phyloP scores from a whole-genome alignment of 2,888 invertebrate species.

The Andrena chrysosceles region DNA sequence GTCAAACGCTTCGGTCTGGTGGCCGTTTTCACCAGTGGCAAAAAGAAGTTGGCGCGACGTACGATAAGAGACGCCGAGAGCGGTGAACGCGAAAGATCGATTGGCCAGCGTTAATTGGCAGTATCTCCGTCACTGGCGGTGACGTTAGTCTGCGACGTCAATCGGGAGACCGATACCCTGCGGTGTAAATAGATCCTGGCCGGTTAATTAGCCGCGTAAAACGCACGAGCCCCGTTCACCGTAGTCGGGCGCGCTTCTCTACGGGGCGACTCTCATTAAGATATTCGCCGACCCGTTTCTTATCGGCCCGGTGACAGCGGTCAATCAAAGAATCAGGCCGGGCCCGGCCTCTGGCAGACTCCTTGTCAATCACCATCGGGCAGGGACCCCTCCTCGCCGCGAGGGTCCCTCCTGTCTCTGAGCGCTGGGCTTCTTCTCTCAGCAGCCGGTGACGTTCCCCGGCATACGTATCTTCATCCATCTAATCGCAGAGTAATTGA shows the following conservation, averaged over 20 bases:
- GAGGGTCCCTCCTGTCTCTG: conserved; percentile 56
- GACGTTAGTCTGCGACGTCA: conserved; percentile 52
- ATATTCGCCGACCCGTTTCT: conserved; percentile 81
- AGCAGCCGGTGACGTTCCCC: conserved; percentile 46
- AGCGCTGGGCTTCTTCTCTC: conserved; percentile 50
- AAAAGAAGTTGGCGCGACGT: conserved; percentile 3
- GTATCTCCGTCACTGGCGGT: conserved; percentile 36
- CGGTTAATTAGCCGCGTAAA: conserved; percentile 76
- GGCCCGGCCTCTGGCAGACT: conserved; percentile 74
- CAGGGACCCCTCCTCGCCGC: conserved; percentile 57
- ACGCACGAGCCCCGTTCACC: conserved; percentile 49
- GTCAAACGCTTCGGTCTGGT: background rate
- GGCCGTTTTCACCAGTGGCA: conserved; percentile 13
- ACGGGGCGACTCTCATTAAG: conserved; percentile 81
- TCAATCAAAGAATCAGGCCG: conserved; percentile 83
- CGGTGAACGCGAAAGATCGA: conserved; percentile 73
- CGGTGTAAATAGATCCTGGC: conserved; percentile 76
- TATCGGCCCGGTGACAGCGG: conserved; percentile 83
- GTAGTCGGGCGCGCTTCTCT: conserved; percentile 21
- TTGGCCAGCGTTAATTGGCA: conserved; percentile 76
- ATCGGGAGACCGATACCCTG: conserved; percentile 59
- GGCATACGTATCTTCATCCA: conserved; percentile 79
- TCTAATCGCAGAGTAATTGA: conserved; percentile 85
- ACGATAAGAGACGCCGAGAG: conserved; percentile 61
- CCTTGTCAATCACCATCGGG: conserved; percentile 83